Evolutionary conservation across 2,113 vertebrate genomes (phyloP), one percentile per base, ranked within the genome.

Genomic region (Callithrix jacchus): DNA sequence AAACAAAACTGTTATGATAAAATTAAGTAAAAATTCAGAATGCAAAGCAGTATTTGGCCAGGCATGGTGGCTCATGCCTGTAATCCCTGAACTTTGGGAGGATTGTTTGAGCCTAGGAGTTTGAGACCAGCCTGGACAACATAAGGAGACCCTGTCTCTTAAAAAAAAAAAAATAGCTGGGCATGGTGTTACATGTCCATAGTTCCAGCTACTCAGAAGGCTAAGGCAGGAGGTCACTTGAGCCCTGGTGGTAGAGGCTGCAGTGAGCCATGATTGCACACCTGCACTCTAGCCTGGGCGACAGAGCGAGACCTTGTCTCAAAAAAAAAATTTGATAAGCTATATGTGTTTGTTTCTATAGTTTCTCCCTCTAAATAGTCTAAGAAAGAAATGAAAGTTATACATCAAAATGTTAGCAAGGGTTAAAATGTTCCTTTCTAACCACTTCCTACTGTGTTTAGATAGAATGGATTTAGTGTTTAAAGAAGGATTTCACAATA

Each of bases 401-500:
- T 74, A 11, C 2, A 85, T 76, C n/a, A 87, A 94, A 87, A 81
- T 93, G 56, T 85, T 77, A 68, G 58, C 71, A 83, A 86, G 47
- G 71, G 40, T 86, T 74, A 80, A 71, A 58, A n/a, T 74, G 52
- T 89, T 92, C 47, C n/a, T 68, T 66, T 74, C 32, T 37, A 85
- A 47, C 9, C 20, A 54, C 85, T 85, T 89, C 42, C 45, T 90
- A 54, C 42, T 83, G 47, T 93, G 27, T 91, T 93, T 96, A 27
- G 23, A 85, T 58, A 91, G 56, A 25, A 11, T 2, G 20, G 14
- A 85, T 68, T 30, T 80, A 70, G 16, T 94, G 42, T 86, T 93
- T 89, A 86, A 79, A 94, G 25, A 91, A 79, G 18, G 32, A 56
- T 91, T 91, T 96, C 30, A 74, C 76, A 66, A 58, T 66, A 18